Evolutionary conservation across 2,888 invertebrate species (phyloP), one percentile per base, ranked within the genome.

Genomic region (Cephus spinipes): DNA sequence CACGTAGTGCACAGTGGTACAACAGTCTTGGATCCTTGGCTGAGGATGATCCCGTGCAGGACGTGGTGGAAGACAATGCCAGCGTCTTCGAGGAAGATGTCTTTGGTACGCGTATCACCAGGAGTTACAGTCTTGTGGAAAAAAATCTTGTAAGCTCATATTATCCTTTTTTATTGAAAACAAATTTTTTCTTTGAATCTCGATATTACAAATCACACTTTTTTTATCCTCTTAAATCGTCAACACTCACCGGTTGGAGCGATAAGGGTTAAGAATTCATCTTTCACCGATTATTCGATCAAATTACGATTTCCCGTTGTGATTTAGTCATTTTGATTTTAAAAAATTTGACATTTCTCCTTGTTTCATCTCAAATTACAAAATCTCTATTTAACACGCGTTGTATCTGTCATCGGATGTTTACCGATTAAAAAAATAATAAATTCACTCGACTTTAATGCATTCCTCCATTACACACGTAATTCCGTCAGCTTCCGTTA

Each of bases 1-100:
- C 87, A 0, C 79, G 80, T 36, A 87, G 89, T 78, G 86, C 83
- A 30, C 89, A 87, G 79, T 90, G 90, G 90, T 90, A 89, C 84
- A 90, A 89, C 87, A 90, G 90, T 85, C 83, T 90, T 40, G 83
- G 87, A 34, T 90, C 90, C 4, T 82, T 90, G 36, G 89, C 87
- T 11, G 90, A 90, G 80, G 87, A 88, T 77, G 88, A 87, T 36
- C 81, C 83, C 31, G 82, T 83, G 34, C 75, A 78, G 35, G 83
- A 82, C 30, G 83, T 84, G 71, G 78, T 82, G 34, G 79, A 82
- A 76, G 78, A 81, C 68, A 55, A 76, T 35, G 12, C 69, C 36
- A 81, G 68, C 76, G 75, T 6, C 31, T 80, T 74, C 68, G 77
- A 81, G 30, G 76, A 83, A 73, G 81, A 84, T n/a, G 68, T 75